Evolutionary conservation across 1,140 invertebrate species (phyloP).

Genomic region (Solenopsis invicta): DNA sequence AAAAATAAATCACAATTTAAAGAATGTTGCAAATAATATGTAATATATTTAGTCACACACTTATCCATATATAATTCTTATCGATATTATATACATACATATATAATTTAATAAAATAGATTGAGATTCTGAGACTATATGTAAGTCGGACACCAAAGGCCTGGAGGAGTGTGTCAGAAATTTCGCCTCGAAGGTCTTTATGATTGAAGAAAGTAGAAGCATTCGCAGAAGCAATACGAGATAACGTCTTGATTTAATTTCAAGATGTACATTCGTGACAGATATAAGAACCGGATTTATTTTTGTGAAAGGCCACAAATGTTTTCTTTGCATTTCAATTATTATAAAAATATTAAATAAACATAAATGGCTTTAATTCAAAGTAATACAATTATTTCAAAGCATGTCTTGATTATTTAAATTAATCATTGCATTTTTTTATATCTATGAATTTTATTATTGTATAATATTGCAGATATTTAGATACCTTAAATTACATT

Average conservation of each 20-base stretch:
- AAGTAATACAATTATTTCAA: neutral
- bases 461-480: neutral
- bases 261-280: conserved; percentile 6
- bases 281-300: neutral
- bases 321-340: neutral
- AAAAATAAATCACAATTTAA: neutral
- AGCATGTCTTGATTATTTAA: neutral
- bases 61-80: neutral
- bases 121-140: conserved; percentile 13
- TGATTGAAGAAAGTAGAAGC: conserved; percentile 81
- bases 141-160: conserved; percentile 80
- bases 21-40: neutral
- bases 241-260: conserved; percentile 57
- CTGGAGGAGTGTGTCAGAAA: conserved; percentile 81
- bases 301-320: neutral
- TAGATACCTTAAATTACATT: neutral
- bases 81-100: conserved; percentile 1
- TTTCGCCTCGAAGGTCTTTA: conserved; percentile 69
- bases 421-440: neutral
- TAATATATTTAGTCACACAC: neutral
- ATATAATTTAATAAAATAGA: conserved; percentile 13
- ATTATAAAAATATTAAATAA: neutral
- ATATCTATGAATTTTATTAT: neutral
- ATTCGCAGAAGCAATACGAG: conserved; percentile 52
- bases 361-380: neutral